Percentiles rank a stretch among this genome's conserved stretches.
Evolutionary conservation across 2,888 invertebrate species (phyloP).

Genomic region (Drosophila putrida): DNA sequence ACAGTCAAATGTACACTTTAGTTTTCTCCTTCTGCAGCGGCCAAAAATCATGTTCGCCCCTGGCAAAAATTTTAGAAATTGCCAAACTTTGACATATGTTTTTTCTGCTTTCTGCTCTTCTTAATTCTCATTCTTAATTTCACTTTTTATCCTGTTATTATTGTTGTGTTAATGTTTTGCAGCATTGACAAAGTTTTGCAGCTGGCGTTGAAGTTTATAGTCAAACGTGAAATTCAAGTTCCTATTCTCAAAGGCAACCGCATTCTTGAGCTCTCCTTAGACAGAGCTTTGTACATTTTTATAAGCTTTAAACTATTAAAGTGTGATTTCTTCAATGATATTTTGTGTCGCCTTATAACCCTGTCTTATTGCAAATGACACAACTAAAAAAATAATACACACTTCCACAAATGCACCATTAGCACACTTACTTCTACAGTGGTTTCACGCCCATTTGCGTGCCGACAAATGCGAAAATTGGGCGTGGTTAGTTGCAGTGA

Average conservation of each 20-base stretch:
- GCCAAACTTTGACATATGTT: constrained; percentile 75
- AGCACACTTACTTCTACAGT: constrained; percentile 45
- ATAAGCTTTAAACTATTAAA: constrained; percentile 66
- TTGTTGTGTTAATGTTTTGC: constrained; percentile 50
- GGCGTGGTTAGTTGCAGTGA: constrained; percentile 44
- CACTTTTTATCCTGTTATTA: constrained; percentile 6
- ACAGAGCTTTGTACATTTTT: constrained; percentile 11
- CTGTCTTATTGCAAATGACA: constrained; percentile 34
- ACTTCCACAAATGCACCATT: constrained; percentile 50
- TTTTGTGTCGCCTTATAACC: constrained; percentile 35
- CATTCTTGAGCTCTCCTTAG: constrained; percentile 38
- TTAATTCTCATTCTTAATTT: constrained; percentile 4
- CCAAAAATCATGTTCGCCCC: constrained; percentile 60
- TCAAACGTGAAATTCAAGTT: constrained; percentile 21
- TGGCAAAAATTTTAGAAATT: constrained; percentile 63
- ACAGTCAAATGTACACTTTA: constrained; percentile 44
- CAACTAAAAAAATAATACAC: constrained; percentile 52
- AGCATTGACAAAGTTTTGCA: constrained; percentile 64
- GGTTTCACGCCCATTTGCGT: constrained; percentile 53
- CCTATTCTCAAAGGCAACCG: constrained; percentile 39
- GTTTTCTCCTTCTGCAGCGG: constrained; percentile 41
- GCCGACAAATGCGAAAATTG: constrained; percentile 28
- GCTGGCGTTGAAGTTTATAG: constrained; percentile 54
- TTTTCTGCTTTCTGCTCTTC: constrained; percentile 23
- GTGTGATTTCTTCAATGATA: constrained; percentile 55